Evolutionary conservation across 2,113 vertebrate species (phyloP), one percentile per base, ranked within the genome.

Genomic region (Malurus alboscapulatus): DNA sequence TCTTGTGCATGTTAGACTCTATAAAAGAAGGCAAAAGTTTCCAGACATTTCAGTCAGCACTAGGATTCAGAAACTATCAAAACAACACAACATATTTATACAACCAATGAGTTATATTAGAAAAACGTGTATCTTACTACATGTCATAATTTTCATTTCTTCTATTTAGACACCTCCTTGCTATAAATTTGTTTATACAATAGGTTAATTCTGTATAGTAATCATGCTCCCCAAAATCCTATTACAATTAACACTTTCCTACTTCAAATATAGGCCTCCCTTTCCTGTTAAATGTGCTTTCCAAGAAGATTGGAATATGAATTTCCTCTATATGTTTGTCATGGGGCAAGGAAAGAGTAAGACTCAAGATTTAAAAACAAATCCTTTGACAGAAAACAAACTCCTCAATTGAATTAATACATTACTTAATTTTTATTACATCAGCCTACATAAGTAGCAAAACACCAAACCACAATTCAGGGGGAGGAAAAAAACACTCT

Each of bases 261-360:
- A 57, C 40, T 92, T 74, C 48, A 71, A 45, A 90, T 58, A 84
- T 24, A 76, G 19, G 32, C n/a, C 51, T 42, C 17, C 51, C 34
- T 86, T 93, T 94, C 68, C 45, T 90, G 34, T 77, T 62, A 54
- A 45, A 63, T 58, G 18, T 10, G 40, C 51, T 78, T 96, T 92
- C 82, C 77, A 94, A 51, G 24, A 68, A 88, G 59, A 76, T 22
- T 53, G 62, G 32, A 53, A 71, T 36, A 67, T 68, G 81, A 65
- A 58, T 38, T 88, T 75, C 80, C 84, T 65, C 32, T 50, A 20
- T 19, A 9, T 21, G 76, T 76, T 74, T 88, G 61, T 71, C 80
- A 77, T 5, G 58, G 38, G 24, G 18, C 50, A 51, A 91, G 29
- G 30, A 36, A 44, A 84, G 26, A 11, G 4, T 18, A 17, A 61